These are phyloP conservation scores for Solen grandis DNA, from an alignment of 1,140 invertebrate species.

Conservation along the genomic window DNA sequence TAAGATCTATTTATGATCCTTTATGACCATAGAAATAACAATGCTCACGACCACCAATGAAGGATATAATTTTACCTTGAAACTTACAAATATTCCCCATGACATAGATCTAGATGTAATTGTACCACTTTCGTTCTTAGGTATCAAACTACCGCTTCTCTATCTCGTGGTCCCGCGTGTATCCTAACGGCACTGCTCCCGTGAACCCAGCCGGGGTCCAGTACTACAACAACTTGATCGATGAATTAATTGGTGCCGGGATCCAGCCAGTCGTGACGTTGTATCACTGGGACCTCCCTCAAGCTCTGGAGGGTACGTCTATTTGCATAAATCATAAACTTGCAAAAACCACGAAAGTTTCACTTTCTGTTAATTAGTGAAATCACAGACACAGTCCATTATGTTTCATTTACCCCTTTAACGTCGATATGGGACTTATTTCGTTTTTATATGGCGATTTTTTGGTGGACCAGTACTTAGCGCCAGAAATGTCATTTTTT, in stretches of 20 bases:
- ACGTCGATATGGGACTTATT: not conserved
- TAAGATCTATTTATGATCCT: too few species aligned
- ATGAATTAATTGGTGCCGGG: slow-evolving; percentile 63
- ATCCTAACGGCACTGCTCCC: slow-evolving; percentile 67
- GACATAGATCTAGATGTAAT: too few species aligned
- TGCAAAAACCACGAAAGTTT: too few species aligned
- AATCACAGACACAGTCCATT: too few species aligned
- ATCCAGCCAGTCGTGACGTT: slow-evolving; percentile 82
- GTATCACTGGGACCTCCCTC: slow-evolving; percentile 82
- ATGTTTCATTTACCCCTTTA: not conserved
- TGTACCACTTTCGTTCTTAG: slow-evolving; percentile 57
- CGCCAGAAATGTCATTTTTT: too few species aligned
- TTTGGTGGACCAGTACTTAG: too few species aligned
- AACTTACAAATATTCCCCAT: too few species aligned
- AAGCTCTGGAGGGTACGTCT: slow-evolving; percentile 63
- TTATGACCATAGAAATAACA: too few species aligned
- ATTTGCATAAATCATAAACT: too few species aligned
- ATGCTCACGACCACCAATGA: too few species aligned
- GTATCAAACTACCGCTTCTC: slow-evolving; percentile 75
- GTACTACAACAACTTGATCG: slow-evolving; percentile 75
- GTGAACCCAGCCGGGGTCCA: slow-evolving; percentile 66
- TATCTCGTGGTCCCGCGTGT: slow-evolving; percentile 75
- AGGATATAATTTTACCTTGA: too few species aligned
- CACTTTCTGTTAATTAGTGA: too few species aligned
- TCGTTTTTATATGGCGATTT: not conserved